Percentiles rank a stretch among this genome's conserved stretches.
Conservation (phyloP, 2,113 vertebrate species). For the Oncorhynchus tshawytscha region DNA sequence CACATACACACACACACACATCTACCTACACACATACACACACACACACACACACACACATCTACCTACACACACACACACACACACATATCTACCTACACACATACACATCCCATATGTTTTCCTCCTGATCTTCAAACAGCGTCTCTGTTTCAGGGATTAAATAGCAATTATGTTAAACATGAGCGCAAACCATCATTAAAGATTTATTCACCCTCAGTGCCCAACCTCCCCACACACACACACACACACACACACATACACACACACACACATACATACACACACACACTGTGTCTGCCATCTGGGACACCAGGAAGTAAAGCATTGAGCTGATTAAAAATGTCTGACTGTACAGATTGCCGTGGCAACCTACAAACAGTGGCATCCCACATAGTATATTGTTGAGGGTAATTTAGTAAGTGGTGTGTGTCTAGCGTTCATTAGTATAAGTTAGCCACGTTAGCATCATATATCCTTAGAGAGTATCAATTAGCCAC, state of each 20-base stretch:
- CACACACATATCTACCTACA: neutral
- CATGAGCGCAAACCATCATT: conserved; percentile 64
- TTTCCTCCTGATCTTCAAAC: conserved; percentile 1
- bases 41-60: no score
- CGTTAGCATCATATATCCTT: conserved; percentile 45
- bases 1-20: no score
- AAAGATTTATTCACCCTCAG: conserved; percentile 61
- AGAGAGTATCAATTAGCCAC: neutral
- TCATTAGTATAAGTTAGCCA: conserved; percentile 61
- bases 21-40: fast-evolving
- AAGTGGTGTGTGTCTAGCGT: conserved; percentile 48
- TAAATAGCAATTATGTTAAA: conserved; percentile 62
- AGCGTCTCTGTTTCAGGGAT: conserved; percentile 44
- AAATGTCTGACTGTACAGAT: conserved; percentile 45
- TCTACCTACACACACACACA: neutral
- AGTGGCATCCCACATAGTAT: neutral
- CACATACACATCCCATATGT: neutral
- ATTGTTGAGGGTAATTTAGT: conserved; percentile 44
- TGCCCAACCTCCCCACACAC: conserved; percentile 33
- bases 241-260: neutral
- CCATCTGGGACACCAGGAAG: conserved; percentile 5
- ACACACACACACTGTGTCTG: neutral
- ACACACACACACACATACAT: conserved; percentile 1
- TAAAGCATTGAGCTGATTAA: neutral
- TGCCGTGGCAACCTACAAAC: neutral